Evolutionary conservation across 2,797 vertebrate genomes (phyloP), one percentile per base, ranked within the genome.

Genomic region (Dermochelys coriacea): DNA sequence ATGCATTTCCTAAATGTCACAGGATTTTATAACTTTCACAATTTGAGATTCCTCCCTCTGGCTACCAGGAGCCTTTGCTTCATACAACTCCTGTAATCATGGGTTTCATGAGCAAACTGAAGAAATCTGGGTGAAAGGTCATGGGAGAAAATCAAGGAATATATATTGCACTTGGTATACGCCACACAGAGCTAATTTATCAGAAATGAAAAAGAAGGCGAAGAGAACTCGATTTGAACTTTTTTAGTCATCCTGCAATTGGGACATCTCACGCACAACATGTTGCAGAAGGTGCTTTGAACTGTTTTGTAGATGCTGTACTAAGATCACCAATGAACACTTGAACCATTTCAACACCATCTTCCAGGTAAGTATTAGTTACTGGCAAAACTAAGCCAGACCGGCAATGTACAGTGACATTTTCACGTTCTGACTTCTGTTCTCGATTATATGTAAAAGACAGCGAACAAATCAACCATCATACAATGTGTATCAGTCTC

Each of bases 1-100:
- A 71, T 50, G 19, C 71, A 71, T 27, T 19, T 29, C 80, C 45
- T 41, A 92, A 19, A 59, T 80, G 52, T 41, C 15, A 84, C 64
- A 93, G 51, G 15, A 16, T 90, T 57, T 86, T 77, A 2, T 18
- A 88, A 16, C 12, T 85, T 75, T 90, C 41, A 27, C 51, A 85
- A 55, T 4, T 55, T 45, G 14, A 88, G 80, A 86, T 71, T 93
- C 9, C 14, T 64, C 5, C 74, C 5, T n/a, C 59, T 51, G 54
- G 45, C 81, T 91, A 18, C 71, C 85, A 71, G 12, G 14, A 86
- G 34, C 0, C 93, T 90, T 80, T 91, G 27, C 86, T 93, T 92
- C 77, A 54, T 71, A 41, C 78, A 14, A 84, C 29, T 82, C 59
- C 41, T 57, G 0, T 94, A 90, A 37, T 29, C 12, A 77, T 11